Base-by-base conservation (phyloP, 2,113 vertebrate species). In the Ptychochromis oligacanthus region DNA sequence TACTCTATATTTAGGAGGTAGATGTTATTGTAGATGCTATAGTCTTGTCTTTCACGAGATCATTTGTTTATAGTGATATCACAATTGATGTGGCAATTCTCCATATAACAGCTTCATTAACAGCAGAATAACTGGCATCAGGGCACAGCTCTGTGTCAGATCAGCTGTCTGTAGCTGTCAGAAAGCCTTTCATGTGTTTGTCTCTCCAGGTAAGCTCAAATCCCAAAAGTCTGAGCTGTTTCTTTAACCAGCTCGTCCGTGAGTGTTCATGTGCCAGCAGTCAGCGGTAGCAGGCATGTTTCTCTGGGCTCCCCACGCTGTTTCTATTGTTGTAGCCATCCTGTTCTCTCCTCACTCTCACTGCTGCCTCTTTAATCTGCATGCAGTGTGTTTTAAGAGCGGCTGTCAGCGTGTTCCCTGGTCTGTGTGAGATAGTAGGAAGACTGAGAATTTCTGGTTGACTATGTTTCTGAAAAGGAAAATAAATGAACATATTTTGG, bases 281-380 rank as follows among this genome's bases (percentile, higher is more conserved):
- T 91, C 82, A 82, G 85, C 24, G 54, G 85, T 75, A 84, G 83
- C 84, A 75, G 89, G 84, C 79, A 75, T 82, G 61, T 79, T 90
- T 82, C 82, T 82, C 78, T 67, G 84, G 79, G 80, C 90, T 89
- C 91, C 87, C 89, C 90, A 88, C 89, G 82, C 90, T 84, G 67
- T 84, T 92, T 87, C 91, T 93, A 87, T 87, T 91, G 88, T 93
- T 92, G 86, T 90, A 89, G 83, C 78, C 77, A n/a, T 86, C 80
- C 82, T 86, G 84, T 79, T 88, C 86, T 88, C 79, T 72, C 85
- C 54, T 80, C 79, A 26, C 81, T 75, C 82, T 75, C 67, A 38
- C 5, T 15, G 34, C 70, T 83, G 81, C 80, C 78, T 88, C 84
- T 88, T 83, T 86, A 62, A 87, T 87, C 84, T 90, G 83, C 81